Percentiles rank a stretch among this genome's conserved stretches.
phyloP scores from a whole-genome alignment of 2,113 vertebrate species.

The Jaculus jaculus region DNA sequence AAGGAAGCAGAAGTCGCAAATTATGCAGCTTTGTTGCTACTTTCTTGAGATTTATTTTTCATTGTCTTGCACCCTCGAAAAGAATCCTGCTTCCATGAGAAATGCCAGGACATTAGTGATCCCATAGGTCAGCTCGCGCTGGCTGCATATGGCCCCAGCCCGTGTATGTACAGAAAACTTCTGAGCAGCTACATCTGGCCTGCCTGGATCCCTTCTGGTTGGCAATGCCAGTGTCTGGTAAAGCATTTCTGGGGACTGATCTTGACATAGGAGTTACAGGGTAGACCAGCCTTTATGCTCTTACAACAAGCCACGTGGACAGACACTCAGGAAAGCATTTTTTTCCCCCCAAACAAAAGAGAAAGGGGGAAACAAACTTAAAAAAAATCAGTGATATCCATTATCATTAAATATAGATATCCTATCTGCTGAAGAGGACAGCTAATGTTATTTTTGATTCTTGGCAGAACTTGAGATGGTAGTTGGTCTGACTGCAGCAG shows the following conservation, averaged over 20 bases:
- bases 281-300: conserved; percentile 15
- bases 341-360: conserved; percentile 62
- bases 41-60: neutral
- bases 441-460: conserved; percentile 76
- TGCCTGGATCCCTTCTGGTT: neutral
- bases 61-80: neutral
- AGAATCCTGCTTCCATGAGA: neutral
- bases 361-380: conserved; percentile 66
- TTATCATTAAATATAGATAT: conserved; percentile 81
- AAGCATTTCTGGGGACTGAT: neutral
- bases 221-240: neutral
- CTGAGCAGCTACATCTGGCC: neutral
- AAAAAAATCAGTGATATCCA: conserved; percentile 68
- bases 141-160: neutral
- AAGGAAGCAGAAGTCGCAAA: neutral
- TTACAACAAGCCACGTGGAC: conserved; percentile 39
- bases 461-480: conserved; percentile 66
- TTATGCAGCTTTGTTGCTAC: neutral
- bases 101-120: neutral
- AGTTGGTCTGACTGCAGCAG: conserved; percentile 60
- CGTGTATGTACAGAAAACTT: neutral
- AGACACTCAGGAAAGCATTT: conserved; percentile 59
- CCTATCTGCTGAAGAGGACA: conserved; percentile 64
- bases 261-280: neutral
- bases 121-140: neutral